These are phyloP conservation scores for Cartodere bifasciata DNA, from an alignment of 2,888 invertebrate genomes.

Conservation along the genomic window DNA sequence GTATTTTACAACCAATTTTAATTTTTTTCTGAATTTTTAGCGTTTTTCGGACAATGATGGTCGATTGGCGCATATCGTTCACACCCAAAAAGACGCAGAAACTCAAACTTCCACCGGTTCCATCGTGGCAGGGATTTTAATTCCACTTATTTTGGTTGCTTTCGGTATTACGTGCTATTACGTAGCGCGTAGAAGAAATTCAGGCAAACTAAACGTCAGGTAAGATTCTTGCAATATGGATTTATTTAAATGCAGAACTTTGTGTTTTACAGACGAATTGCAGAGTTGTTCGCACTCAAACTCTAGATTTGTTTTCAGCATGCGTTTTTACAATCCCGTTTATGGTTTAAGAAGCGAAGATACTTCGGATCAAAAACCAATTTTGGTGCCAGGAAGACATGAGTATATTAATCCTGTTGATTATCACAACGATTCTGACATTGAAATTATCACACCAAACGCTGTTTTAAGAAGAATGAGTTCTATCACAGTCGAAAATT, in stretches of 20 bases:
- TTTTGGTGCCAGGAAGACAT: conserved; percentile 27
- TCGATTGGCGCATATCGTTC: no score
- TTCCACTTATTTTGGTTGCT: conserved; percentile 16
- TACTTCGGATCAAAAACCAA: conserved; percentile 18
- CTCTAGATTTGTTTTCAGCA: conserved; percentile 22
- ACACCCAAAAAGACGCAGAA: neutral
- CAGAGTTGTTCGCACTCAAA: neutral
- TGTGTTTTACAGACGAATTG: no score
- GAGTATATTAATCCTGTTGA: conserved; percentile 28
- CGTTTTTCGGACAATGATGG: no score
- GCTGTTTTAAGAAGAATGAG: no score
- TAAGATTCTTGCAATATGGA: conserved; percentile 8
- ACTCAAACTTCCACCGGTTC: conserved; percentile 11
- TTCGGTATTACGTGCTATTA: conserved; percentile 14
- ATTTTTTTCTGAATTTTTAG: no score
- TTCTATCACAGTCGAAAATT: no score
- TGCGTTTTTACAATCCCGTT: conserved; percentile 28
- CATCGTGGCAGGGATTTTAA: conserved; percentile 17
- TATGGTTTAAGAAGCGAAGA: conserved; percentile 21
- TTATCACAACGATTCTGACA: conserved; percentile 11
- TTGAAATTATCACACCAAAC: neutral
- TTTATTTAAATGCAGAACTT: no score
- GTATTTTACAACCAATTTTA: no score
- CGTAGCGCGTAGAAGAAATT: conserved; percentile 15
- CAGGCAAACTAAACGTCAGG: conserved; percentile 20